Evolutionary conservation across 1,140 invertebrate genomes (phyloP).

Genomic region (Andrena cerasifolii): DNA sequence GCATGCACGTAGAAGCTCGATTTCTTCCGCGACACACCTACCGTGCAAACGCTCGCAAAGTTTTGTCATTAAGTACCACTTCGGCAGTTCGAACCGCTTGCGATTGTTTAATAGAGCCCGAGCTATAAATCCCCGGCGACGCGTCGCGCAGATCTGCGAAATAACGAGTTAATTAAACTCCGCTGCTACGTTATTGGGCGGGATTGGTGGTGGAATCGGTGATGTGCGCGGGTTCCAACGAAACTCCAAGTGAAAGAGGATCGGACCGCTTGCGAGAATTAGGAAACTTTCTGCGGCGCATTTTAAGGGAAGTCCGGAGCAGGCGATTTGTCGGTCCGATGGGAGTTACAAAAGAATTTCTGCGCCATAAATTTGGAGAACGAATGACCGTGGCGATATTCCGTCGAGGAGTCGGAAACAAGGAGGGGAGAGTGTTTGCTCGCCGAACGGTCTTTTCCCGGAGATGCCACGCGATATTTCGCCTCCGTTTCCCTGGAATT

Average conservation of each 20-base stretch:
- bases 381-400: neutral
- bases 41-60: neutral
- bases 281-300: neutral
- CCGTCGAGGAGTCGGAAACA: neutral
- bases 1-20: neutral
- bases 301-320: neutral
- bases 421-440: neutral
- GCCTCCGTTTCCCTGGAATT: neutral
- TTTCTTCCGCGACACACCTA: neutral
- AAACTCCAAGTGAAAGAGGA: neutral
- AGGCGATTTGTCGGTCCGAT: constrained; percentile 5
- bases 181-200: too few species aligned
- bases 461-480: neutral
- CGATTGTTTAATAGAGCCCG: too few species aligned
- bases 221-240: too few species aligned
- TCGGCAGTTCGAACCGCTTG: too few species aligned
- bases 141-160: too few species aligned
- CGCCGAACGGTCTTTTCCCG: neutral
- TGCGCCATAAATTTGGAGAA: neutral
- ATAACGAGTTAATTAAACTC: too few species aligned
- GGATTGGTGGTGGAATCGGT: too few species aligned
- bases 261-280: neutral
- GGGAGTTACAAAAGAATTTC: constrained; percentile 17
- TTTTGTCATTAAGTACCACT: neutral
- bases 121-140: too few species aligned